phyloP scores from a whole-genome alignment of 2,113 vertebrate genomes.

The Lycaon pictus region DNA sequence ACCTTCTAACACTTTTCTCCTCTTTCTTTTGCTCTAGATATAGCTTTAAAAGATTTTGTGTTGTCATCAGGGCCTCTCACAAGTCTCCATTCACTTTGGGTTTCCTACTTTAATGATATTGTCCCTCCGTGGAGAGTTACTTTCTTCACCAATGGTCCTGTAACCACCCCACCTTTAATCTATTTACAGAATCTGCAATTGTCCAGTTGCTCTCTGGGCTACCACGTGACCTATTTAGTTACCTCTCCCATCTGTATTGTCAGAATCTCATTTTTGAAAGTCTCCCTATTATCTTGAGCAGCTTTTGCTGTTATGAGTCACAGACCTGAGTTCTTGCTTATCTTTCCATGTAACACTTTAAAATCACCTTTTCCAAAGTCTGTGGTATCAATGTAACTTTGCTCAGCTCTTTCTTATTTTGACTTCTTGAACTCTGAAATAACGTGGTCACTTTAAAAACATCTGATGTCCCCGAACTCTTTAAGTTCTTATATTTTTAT shows the following conservation, averaged over 20 bases:
- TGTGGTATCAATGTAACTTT: background rate
- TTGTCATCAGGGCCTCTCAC: background rate
- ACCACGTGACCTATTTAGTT: background rate
- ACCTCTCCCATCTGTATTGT: background rate
- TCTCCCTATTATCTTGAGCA: background rate
- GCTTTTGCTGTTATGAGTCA: conserved; percentile 28
- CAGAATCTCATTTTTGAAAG: conserved; percentile 37
- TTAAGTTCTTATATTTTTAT: conserved; percentile 67
- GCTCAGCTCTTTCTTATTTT: conserved; percentile 56
- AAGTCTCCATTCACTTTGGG: background rate
- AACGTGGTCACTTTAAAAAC: conserved; percentile 62
- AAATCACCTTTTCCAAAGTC: conserved; percentile 58
- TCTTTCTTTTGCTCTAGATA: background rate
- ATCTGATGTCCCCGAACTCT: conserved; percentile 45
- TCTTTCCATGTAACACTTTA: conserved; percentile 39
- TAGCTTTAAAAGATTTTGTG: background rate
- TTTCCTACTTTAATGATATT: background rate
- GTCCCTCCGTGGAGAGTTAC: background rate
- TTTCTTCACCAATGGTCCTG: background rate
- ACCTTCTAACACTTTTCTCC: background rate
- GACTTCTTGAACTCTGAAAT: conserved; percentile 69
- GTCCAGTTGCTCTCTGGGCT: background rate
- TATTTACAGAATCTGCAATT: background rate
- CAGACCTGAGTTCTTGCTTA: conserved; percentile 39
- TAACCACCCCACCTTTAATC: background rate